Percentiles rank a stretch among this genome's conserved stretches.
phyloP scores from a whole-genome alignment of 1,140 invertebrate genomes.

The Popillia japonica region DNA sequence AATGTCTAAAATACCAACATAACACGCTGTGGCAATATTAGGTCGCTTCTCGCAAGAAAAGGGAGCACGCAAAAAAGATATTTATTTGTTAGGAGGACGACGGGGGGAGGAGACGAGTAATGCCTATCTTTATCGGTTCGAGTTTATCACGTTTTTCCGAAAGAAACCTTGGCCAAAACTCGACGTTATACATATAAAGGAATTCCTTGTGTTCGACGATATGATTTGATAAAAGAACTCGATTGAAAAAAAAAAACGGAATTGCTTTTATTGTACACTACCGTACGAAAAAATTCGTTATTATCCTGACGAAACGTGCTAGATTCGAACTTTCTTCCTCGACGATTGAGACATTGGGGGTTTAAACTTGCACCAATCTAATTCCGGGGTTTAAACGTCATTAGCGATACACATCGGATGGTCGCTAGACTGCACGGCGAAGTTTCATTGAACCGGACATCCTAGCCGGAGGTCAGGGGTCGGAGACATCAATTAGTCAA shows the following conservation, averaged over 20 bases:
- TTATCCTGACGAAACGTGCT: no score
- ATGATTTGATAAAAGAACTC: not conserved
- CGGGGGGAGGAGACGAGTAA: not conserved
- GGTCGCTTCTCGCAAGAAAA: constrained; percentile 10
- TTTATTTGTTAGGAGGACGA: not conserved
- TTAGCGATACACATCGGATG: not conserved
- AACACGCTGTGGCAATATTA: not conserved
- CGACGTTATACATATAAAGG: not conserved
- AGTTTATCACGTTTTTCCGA: not conserved
- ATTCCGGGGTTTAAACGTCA: constrained; percentile 1
- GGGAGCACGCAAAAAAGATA: constrained; percentile 4
- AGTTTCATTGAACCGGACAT: not conserved
- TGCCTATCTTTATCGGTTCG: not conserved
- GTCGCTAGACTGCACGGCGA: not conserved
- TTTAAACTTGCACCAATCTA: constrained; percentile 9
- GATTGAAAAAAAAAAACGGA: no score
- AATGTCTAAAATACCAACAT: constrained; percentile 10
- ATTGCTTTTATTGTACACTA: no score
- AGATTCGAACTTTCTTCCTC: not conserved
- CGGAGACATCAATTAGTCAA: constrained; percentile 14
- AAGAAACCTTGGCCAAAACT: not conserved
- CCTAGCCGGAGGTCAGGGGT: constrained; percentile 15
- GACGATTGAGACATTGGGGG: not conserved
- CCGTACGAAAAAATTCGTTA: no score
- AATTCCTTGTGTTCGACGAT: not conserved